phyloP scores from a whole-genome alignment of 1,140 invertebrate species.

The Mya arenaria region DNA sequence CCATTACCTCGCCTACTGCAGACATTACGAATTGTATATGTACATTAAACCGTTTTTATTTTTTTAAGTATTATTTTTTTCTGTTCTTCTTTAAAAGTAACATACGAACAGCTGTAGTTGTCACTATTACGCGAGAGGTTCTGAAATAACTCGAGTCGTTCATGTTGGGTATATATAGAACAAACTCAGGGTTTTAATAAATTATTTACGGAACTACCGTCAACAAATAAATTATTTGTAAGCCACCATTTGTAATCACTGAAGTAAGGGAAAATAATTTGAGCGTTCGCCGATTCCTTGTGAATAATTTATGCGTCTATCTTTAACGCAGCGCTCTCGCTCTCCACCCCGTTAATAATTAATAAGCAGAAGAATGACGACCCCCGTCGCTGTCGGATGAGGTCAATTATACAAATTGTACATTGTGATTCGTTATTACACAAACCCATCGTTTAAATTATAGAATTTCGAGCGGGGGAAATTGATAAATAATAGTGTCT shows the following conservation, averaged over 20 bases:
- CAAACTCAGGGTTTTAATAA: slow-evolving; percentile 35
- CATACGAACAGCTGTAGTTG: background rate
- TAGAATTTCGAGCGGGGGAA: no score
- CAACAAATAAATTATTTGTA: slow-evolving; percentile 60
- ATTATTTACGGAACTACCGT: slow-evolving; percentile 50
- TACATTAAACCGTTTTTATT: background rate
- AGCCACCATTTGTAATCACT: slow-evolving; percentile 55
- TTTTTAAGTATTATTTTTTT: background rate
- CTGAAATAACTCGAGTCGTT: slow-evolving; percentile 1
- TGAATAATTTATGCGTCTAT: slow-evolving; percentile 54
- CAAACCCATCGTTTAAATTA: no score
- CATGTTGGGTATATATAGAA: slow-evolving; percentile 40
- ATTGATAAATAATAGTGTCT: no score
- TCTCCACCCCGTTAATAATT: slow-evolving; percentile 48
- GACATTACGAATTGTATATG: background rate
- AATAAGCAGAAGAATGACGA: slow-evolving; percentile 40
- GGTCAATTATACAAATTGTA: background rate
- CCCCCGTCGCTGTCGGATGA: background rate
- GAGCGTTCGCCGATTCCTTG: slow-evolving; percentile 42
- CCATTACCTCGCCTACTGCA: background rate
- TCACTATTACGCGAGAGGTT: background rate
- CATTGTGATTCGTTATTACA: background rate
- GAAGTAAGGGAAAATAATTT: slow-evolving; percentile 60
- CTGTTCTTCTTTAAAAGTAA: background rate
- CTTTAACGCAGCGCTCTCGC: slow-evolving; percentile 30